Base-by-base conservation (phyloP, 2,888 invertebrate genomes). In the Tethea ocularis region DNA sequence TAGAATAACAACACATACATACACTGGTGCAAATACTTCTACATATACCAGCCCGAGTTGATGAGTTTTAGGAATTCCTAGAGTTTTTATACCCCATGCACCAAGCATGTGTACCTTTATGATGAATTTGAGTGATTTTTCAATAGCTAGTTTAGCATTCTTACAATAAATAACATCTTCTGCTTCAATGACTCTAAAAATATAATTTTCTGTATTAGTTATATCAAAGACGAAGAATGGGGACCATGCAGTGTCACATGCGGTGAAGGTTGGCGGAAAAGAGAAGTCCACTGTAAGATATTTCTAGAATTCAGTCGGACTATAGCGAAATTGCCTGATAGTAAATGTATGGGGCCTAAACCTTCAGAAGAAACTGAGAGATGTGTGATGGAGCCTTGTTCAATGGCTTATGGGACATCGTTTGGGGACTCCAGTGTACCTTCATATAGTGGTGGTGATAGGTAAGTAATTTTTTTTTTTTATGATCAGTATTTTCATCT, bases 271-370 rank as follows among this genome's bases (percentile, higher is more conserved):
- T 94, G 96, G 71, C 94, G 96, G n/a, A 96, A 95, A 67, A 95
- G 98, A 36, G 95, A 96, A 73, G 98, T 98, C n/a, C 96, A 97
- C 73, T 99, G 99, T 92, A 98, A 97, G 93, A 98, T 99, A 75
- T 98, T 97, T 88, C 93, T 99, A 64, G 98, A 98, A 86, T 98
- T 98, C 87, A 97, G 98, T 60, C 94, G 96, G 69, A 98, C 98
- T 0, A 96, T 97, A 57, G 97, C 97, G 6, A 97, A 96, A 70
- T 93, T 98, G 11, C 97, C 98, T 0, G 98, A 98, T 80, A 95
- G 95, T 57, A 96, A 98, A 79, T 99, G 99, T 82, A 95, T 96
- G 73, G 98, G 98, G 0, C 95, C 95, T 0, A 98, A 97, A 79
- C 98, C 98, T 0, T 84, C 94, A 0, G 96, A 97, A 74, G 96